Percentiles rank a stretch among this genome's conserved stretches.
Evolutionary conservation across 2,113 vertebrate species (phyloP).

Genomic region (Percopsis transmontana): DNA sequence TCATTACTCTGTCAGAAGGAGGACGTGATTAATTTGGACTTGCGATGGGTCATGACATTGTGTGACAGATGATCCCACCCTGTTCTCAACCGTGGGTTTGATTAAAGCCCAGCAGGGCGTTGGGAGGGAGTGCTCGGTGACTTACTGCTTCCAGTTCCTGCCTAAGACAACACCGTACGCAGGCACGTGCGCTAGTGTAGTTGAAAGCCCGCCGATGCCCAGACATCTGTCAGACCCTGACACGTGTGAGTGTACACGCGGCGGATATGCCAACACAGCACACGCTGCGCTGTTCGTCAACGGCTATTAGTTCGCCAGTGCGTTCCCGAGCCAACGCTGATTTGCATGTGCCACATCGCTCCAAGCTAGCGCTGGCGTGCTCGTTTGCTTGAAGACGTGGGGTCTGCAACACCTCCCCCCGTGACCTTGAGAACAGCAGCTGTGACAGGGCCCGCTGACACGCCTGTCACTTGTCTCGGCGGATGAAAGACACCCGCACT

Average conservation of each 20-base stretch:
- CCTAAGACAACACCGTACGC: not conserved
- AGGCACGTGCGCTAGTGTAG: no score
- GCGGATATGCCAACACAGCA: no score
- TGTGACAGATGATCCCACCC: constrained; percentile 7
- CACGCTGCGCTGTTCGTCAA: no score
- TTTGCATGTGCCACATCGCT: no score
- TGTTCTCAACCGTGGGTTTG: constrained; percentile 15
- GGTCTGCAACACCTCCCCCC: constrained; percentile 27
- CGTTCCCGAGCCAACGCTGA: no score
- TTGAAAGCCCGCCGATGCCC: no score
- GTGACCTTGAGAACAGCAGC: constrained; percentile 64
- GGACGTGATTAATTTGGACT: constrained; percentile 31
- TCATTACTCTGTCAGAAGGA: constrained; percentile 9
- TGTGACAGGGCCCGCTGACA: constrained; percentile 58
- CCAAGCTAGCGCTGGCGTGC: no score
- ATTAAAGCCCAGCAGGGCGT: constrained; percentile 8
- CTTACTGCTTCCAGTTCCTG: constrained; percentile 19
- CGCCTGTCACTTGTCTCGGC: constrained; percentile 64
- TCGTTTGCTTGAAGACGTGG: constrained; percentile 1
- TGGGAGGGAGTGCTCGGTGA: not conserved
- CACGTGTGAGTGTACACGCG: no score
- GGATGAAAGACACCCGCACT: constrained; percentile 62
- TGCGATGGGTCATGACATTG: constrained; percentile 26
- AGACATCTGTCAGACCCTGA: no score
- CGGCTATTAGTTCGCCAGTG: no score